A percentile compares a stretch with the other conserved stretches of the same genome.
phyloP scores from a whole-genome alignment of 2,888 invertebrate species.

The Dryadula phaetusa region DNA sequence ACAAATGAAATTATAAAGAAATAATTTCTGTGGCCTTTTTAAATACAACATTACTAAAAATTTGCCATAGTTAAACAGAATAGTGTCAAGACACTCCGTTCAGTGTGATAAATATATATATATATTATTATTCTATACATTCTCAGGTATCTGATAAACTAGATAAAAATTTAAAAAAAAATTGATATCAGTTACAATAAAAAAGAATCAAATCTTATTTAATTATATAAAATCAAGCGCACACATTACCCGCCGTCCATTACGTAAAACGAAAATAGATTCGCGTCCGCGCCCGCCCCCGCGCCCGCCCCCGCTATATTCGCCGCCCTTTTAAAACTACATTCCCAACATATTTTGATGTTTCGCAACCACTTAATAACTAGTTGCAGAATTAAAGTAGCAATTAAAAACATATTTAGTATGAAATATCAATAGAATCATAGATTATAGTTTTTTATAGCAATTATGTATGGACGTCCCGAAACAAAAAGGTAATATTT shows the following conservation, averaged over 20 bases:
- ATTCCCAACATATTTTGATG: constrained; percentile 67
- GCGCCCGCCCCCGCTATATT: constrained; percentile 38
- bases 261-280: constrained; percentile 72
- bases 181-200: too few relatives aligned
- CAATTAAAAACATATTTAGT: constrained; percentile 77
- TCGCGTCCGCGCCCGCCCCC: too few relatives aligned
- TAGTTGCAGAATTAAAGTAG: constrained; percentile 56
- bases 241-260: constrained; percentile 62
- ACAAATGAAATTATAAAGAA: too few relatives aligned
- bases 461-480: constrained; percentile 26
- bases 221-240: constrained; percentile 62
- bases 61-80: too few relatives aligned
- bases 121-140: too few relatives aligned
- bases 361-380: constrained; percentile 76
- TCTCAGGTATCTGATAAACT: too few relatives aligned
- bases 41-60: too few relatives aligned
- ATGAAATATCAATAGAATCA: constrained; percentile 67
- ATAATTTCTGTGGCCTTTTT: too few relatives aligned
- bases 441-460: constrained; percentile 56
- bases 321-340: constrained; percentile 58
- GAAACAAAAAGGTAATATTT: constrained; percentile 25
- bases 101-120: too few relatives aligned
- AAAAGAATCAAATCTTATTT: constrained; percentile 52
- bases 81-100: too few relatives aligned
- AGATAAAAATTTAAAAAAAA: too few relatives aligned